Evolutionary conservation across 2,888 invertebrate species (phyloP), one percentile per base, ranked within the genome.

Genomic region (Seira sanloemensis): DNA sequence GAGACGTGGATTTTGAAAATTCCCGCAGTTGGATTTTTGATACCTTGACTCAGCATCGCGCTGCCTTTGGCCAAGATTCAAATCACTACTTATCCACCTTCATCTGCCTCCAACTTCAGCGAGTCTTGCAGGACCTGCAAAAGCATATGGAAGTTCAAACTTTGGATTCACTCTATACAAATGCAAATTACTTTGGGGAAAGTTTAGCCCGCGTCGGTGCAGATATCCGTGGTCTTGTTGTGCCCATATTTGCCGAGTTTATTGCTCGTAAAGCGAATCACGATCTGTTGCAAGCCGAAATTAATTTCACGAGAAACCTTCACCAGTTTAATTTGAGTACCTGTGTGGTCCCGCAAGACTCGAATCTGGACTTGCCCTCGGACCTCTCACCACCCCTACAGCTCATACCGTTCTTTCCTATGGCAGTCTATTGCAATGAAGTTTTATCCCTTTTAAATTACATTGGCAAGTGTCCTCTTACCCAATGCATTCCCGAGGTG

Each of bases 181-280:
- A 88, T 71, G 87, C 87, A 23, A 86, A 82, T 5, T 89, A 89
- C 62, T 88, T 89, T 72, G 89, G 89, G 16, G 89, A 89, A 88
- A 89, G 89, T 86, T 84, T 89, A 66, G 88, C 89, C 7, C 75
- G 89, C 4, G 89, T 89, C 18, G 89, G 89, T 18, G 87, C 89
- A n/a, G 89, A 89, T 77, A 76, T 89, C 7, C 82, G 89, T 18
- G 87, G 87, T 5, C 78, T 88, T 12, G 80, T 87, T 12, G 78
- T 86, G 0, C 87, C 88, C 1, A 86, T 87, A 19, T 89, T 89
- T 76, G 77, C 72, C 54, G 87, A 88, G 7, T 85, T 88, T 25
- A 78, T 89, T 21, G 58, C 81, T 4, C 81, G 84, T 65, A 86
- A 86, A 79, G 74, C 88, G 62, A 78, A 84, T 26, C 87, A 89